Conservation (phyloP, 2,888 invertebrate genomes). For the Clistopyga incitator region DNA sequence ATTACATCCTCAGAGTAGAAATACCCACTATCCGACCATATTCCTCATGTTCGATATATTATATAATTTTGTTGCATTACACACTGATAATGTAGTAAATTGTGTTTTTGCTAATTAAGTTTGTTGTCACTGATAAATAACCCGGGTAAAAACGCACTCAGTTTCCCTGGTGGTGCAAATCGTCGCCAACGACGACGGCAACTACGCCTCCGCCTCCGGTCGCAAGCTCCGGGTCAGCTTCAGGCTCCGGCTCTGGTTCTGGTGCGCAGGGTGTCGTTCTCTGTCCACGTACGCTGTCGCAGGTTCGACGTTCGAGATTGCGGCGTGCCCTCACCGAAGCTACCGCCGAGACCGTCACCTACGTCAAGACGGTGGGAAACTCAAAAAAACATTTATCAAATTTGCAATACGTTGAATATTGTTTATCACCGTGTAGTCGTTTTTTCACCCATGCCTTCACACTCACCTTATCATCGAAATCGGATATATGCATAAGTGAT, state of each 20-base stretch:
- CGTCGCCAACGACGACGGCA: slow-evolving; percentile 81
- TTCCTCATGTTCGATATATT: not conserved
- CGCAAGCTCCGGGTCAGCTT: slow-evolving; percentile 71
- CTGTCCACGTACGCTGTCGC: slow-evolving; percentile 95
- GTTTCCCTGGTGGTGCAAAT: slow-evolving; percentile 84
- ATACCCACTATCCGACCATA: slow-evolving; percentile 10
- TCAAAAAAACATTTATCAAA: slow-evolving; percentile 51
- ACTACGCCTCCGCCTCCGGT: slow-evolving; percentile 76
- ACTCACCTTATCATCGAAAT: slow-evolving; percentile 26
- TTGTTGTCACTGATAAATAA: slow-evolving; percentile 53
- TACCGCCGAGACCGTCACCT: slow-evolving; percentile 94
- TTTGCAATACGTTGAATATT: slow-evolving; percentile 30
- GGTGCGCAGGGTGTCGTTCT: slow-evolving; percentile 92
- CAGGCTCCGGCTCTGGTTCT: slow-evolving; percentile 75
- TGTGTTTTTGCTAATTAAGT: slow-evolving; percentile 22
- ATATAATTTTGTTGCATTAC: slow-evolving; percentile 13
- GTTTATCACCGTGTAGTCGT: slow-evolving; percentile 56
- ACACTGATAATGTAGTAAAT: slow-evolving; percentile 8
- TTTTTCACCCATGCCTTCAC: slow-evolving; percentile 29
- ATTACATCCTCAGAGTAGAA: not conserved
- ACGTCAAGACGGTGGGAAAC: slow-evolving; percentile 93
- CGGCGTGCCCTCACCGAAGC: slow-evolving; percentile 96
- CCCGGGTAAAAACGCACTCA: slow-evolving; percentile 77
- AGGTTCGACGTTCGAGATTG: slow-evolving; percentile 93
- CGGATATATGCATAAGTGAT: slow-evolving; percentile 33